Base-by-base conservation (phyloP, 2,797 vertebrate genomes). In the Helicolenus hilgendorfi region DNA sequence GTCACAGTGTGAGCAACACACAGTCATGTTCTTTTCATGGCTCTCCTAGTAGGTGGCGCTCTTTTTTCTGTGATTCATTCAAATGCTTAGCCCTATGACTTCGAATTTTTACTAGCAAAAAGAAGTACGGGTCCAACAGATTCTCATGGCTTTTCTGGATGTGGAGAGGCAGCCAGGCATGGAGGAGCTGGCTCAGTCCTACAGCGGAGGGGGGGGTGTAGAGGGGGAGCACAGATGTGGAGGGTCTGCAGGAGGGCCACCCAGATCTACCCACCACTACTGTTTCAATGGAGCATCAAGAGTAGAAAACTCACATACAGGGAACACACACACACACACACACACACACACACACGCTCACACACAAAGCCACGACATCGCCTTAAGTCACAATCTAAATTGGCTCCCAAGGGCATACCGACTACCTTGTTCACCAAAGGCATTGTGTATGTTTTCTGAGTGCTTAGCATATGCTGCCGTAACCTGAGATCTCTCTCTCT, bases 351-450 rank as follows among this genome's bases (percentile, higher is more conserved):
- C 81, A 70, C 87, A 55, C 69, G 11, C 83, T 4, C 70, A 70
- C 90, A 89, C 89, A 94, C 92, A 94, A 83, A 95, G 90, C 92
- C 84, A 91, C 90, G 91, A 96, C 0, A 59, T 97, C 94, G 97
- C 98, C 98, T 98, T 97, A 98, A 98, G 98, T 98, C 98, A 98
- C 97, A 96, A 97, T 98, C 98, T 98, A 98, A 98, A 98, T 98
- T 98, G 98, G 98, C 98, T 98, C 98, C 98, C 98, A 96, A 91
- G 98, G 98, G 98, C 97, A 96, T 97, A 94, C 96, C 89, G 94
- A 94, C 96, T 98, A 97, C 98, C 98, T 98, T 98, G 98, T 98
- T 98, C 98, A 96, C 97, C 96, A 97, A 98, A 98, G 97, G 97
- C 98, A 97, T 97, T 78, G 96, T 97, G 97, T 97, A 98, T 98